A percentile compares a stretch with the other conserved stretches of the same genome.
Conservation (phyloP, 2,888 invertebrate genomes). For the Gastracanthus pulcherrimus region DNA sequence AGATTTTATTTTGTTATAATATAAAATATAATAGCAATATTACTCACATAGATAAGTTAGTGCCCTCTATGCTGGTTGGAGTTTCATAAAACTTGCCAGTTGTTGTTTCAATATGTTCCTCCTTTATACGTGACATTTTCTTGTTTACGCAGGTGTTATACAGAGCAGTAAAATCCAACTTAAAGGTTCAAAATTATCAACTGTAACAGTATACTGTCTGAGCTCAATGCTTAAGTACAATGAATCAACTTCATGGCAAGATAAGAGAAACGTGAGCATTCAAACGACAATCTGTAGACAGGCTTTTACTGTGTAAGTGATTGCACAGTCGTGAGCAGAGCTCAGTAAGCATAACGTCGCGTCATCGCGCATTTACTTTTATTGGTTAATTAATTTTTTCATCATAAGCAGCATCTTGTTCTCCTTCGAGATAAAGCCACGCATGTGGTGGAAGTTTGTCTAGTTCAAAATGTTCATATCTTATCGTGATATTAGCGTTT, state of each 20-base stretch:
- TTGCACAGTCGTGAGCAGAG: conserved; percentile 4
- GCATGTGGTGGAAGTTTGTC: background rate
- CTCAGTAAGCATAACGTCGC: background rate
- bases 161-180: background rate
- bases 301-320: background rate
- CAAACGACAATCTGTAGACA: background rate
- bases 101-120: background rate
- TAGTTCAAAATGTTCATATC: conserved; percentile 7
- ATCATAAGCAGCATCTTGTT: background rate
- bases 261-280: conserved; percentile 2
- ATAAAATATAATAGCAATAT: background rate
- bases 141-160: conserved; percentile 27
- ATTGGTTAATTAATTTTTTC: conserved; percentile 12
- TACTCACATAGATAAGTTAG: conserved; percentile 36
- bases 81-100: background rate
- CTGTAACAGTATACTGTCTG: background rate
- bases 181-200: conserved; percentile 10
- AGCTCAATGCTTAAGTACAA: background rate
- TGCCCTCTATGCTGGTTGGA: background rate
- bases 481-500: conserved; percentile 34
- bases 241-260: background rate
- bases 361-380: background rate
- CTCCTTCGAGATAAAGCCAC: background rate
- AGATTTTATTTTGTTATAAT: background rate
- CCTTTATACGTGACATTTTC: conserved; percentile 5